Evolutionary conservation across 2,113 vertebrate species (phyloP), one percentile per base, ranked within the genome.

Genomic region (Solea senegalensis): DNA sequence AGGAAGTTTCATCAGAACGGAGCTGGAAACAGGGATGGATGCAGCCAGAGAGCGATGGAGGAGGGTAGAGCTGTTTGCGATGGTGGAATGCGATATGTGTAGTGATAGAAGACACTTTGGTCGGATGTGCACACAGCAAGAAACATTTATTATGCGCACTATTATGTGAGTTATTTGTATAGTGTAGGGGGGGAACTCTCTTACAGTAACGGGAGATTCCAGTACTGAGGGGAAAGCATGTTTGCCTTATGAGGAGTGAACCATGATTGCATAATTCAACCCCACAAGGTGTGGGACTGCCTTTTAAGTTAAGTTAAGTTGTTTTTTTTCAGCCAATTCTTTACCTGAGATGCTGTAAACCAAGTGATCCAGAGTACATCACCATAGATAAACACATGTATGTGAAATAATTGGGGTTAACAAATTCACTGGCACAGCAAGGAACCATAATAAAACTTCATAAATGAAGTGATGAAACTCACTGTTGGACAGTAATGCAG

Each of bases 1-100:
- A 94, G 94, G 84, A 93, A 92, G 91, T 88, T 93, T 85, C 90
- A 92, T 77, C 83, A 69, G 89, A 77, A 64, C 74, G 74, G 76
- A 67, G 66, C 65, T 84, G 87, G 79, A 74, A 65, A 75, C 60
- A 72, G 80, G 61, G 74, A 21, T 72, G 84, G 87, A 90, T 83
- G 69, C 56, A 61, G 58, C n/a, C 44, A 54, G 26, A 71, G 13
- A 61, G 72, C 60, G 57, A 53, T 58, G 75, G 62, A 56, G 62
- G 34, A 54, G 74, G 52, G 41, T 3, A 21, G 58, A 52, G 57
- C 43, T 74, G 78, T 75, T 74, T 70, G 50, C 44, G 41, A 48
- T 78, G 21, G 62, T 72, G 74, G 83, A 92, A 91, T 92, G 86
- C 44, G 53, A 84, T 79, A 77, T 72, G 68, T 16, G 65, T 85